A percentile compares a stretch with the other conserved stretches of the same genome.
phyloP scores from a whole-genome alignment of 2,888 invertebrate genomes.

The Octonoba sinensis region DNA sequence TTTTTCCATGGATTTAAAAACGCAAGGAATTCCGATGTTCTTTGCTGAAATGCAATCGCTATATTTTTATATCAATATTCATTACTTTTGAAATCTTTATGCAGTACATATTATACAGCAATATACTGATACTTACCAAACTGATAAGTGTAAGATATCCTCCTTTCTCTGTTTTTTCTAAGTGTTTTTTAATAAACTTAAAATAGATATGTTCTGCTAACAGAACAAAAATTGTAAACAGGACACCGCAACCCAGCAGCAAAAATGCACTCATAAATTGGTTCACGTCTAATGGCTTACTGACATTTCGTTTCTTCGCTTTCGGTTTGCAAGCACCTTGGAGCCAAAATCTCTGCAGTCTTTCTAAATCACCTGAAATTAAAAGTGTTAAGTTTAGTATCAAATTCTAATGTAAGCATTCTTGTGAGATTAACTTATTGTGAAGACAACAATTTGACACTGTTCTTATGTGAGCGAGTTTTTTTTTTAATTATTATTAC shows the following conservation, averaged over 20 bases:
- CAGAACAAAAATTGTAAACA: constrained; percentile 88
- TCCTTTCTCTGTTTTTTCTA: constrained; percentile 89
- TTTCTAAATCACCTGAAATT: constrained; percentile 85
- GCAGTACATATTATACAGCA: neutral
- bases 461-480: too few species aligned
- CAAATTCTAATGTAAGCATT: too few species aligned
- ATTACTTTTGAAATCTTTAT: too few species aligned
- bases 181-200: constrained; percentile 85
- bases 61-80: too few species aligned
- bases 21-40: too few species aligned
- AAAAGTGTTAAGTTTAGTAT: neutral
- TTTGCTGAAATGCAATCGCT: too few species aligned
- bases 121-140: constrained; percentile 79
- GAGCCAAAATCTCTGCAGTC: constrained; percentile 93
- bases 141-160: constrained; percentile 95
- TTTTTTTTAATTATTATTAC: neutral
- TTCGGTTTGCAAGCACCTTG: constrained; percentile 95
- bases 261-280: constrained; percentile 98
- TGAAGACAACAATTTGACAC: too few species aligned
- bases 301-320: constrained; percentile 82
- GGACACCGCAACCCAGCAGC: constrained; percentile 92
- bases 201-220: constrained; percentile 95
- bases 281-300: constrained; percentile 74
- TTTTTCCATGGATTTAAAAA: too few species aligned
- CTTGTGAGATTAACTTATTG: too few species aligned